These are phyloP conservation scores for Octodon degus DNA, from an alignment of 2,113 vertebrate species.

Conservation along the genomic window DNA sequence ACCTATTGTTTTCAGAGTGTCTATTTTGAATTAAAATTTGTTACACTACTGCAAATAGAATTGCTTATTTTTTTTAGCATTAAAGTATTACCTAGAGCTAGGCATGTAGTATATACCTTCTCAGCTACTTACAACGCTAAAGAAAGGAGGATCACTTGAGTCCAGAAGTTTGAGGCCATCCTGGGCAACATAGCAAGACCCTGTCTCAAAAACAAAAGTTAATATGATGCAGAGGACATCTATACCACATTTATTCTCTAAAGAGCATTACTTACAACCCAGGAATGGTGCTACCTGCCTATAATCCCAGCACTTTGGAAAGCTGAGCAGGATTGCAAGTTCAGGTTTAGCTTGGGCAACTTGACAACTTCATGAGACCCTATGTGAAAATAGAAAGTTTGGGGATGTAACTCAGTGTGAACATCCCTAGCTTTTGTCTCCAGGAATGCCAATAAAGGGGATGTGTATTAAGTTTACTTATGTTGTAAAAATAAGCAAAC, in stretches of 20 bases:
- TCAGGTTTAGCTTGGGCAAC: not conserved
- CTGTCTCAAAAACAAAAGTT: not conserved
- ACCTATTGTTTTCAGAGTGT: slow-evolving; percentile 78
- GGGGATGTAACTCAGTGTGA: not conserved
- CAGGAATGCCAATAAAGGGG: not conserved
- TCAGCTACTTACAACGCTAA: not conserved
- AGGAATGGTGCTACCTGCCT: not conserved
- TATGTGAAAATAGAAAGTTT: not conserved
- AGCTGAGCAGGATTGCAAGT: not conserved
- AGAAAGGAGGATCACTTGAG: not conserved
- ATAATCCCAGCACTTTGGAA: not conserved
- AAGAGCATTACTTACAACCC: not conserved
- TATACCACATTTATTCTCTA: not conserved
- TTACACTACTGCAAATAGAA: slow-evolving; percentile 74
- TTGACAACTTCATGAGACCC: not conserved
- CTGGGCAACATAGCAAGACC: not conserved
- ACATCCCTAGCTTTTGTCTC: not conserved
- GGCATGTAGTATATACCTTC: not conserved
- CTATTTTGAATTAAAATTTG: slow-evolving; percentile 85
- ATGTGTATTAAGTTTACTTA: not conserved
- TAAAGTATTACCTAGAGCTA: not conserved
- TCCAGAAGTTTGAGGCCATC: not conserved
- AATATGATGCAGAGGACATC: not conserved
- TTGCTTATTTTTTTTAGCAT: slow-evolving; percentile 41
- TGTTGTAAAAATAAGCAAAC: not conserved